Percentiles rank a stretch among this genome's conserved stretches.
Conservation (phyloP, 2,113 vertebrate genomes). For the Hystrix brachyura region DNA sequence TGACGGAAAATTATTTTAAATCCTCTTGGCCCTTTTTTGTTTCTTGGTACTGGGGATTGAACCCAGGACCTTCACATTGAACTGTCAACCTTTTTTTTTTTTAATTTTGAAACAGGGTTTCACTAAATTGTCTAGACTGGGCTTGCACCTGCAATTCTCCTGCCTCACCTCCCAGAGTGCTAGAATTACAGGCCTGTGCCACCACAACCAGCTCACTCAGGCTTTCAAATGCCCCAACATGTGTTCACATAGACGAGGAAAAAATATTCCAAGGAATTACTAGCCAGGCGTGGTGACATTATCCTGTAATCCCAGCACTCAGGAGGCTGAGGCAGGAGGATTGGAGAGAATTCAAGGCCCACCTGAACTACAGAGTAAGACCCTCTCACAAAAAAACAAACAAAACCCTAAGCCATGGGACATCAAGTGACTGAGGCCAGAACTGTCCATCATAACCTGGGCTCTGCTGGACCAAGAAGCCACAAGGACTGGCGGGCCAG, state of each 20-base stretch:
- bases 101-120: background rate
- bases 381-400: background rate
- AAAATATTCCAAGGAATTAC: background rate
- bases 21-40: background rate
- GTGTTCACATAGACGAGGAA: background rate
- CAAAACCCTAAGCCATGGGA: background rate
- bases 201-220: background rate
- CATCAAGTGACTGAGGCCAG: background rate
- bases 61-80: background rate
- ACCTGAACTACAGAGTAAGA: background rate
- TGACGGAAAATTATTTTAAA: background rate
- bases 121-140: background rate
- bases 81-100: background rate
- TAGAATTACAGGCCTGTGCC: background rate
- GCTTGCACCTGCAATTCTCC: background rate
- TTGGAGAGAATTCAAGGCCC: background rate
- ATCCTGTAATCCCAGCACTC: background rate
- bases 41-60: background rate
- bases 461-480: background rate
- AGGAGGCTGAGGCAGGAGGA: background rate
- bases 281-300: background rate
- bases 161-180: background rate
- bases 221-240: background rate
- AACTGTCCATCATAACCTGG: background rate
- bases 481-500: background rate